A percentile compares a stretch with the other conserved stretches of the same genome.
Conservation (phyloP, 1,140 invertebrate species). For the Tetraneura akinire region DNA sequence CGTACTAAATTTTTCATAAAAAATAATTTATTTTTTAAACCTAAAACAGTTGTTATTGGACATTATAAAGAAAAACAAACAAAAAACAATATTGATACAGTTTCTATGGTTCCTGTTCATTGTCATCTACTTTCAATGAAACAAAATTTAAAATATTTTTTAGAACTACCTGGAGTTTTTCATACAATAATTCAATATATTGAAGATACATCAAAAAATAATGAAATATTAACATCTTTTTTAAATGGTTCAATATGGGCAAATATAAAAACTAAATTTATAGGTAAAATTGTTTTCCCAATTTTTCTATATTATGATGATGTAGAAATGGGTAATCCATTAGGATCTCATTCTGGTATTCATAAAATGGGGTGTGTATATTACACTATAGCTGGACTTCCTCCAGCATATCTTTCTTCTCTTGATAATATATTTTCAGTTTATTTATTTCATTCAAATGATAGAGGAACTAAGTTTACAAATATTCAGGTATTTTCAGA, state of each 20-base stretch:
- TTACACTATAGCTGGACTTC: background rate
- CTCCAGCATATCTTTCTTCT: background rate
- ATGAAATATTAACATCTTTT: background rate
- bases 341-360: background rate
- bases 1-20: background rate
- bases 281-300: background rate
- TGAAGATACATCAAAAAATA: background rate
- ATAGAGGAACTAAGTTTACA: background rate
- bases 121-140: background rate
- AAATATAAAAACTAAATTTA: background rate
- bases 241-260: background rate
- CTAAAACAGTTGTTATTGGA: background rate
- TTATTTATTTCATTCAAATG: background rate
- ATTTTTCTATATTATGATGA: background rate
- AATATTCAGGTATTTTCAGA: background rate
- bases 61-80: background rate
- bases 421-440: background rate
- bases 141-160: background rate
- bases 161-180: background rate
- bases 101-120: background rate
- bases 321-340: background rate
- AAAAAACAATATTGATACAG: background rate
- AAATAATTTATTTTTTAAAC: conserved; percentile 5
- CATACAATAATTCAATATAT: background rate
- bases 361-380: conserved; percentile 6